phyloP scores from a whole-genome alignment of 2,888 invertebrate species.

The Agonopterix subpropinquella region DNA sequence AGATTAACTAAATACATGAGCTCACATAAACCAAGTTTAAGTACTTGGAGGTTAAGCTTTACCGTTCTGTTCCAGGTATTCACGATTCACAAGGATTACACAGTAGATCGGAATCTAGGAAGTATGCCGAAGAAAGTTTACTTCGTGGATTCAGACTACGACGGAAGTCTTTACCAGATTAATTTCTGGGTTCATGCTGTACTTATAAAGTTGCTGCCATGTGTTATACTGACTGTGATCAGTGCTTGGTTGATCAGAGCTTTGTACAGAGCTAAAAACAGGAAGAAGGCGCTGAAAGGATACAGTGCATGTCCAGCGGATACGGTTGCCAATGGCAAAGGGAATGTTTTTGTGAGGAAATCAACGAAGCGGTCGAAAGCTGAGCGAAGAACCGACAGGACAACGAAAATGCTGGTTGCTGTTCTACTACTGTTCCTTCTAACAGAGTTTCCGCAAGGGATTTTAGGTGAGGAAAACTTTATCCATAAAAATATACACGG shows the following conservation, averaged over 20 bases:
- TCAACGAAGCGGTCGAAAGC: conserved; percentile 59
- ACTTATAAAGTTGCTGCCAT: conserved; percentile 87
- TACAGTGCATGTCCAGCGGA: conserved; percentile 59
- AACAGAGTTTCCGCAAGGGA: conserved; percentile 92
- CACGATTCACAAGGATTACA: conserved; percentile 52
- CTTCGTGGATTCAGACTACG: conserved; percentile 72
- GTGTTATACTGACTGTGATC: conserved; percentile 83
- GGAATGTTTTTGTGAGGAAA: conserved; percentile 57
- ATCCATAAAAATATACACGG: no score
- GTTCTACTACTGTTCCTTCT: conserved; percentile 90
- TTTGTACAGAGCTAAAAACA: conserved; percentile 80
- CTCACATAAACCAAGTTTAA: no score
- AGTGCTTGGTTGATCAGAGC: conserved; percentile 83
- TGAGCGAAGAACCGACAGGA: conserved; percentile 79
- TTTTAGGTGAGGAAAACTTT: conserved; percentile 68
- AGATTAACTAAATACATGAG: background rate
- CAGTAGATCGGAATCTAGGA: conserved; percentile 21
- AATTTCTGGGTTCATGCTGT: conserved; percentile 91
- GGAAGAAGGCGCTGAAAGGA: conserved; percentile 77
- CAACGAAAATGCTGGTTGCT: conserved; percentile 92
- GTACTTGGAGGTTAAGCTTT: no score
- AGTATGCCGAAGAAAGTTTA: conserved; percentile 53
- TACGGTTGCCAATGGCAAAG: conserved; percentile 48
- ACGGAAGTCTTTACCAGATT: conserved; percentile 77
- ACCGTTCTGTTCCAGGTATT: conserved; percentile 49